Evolutionary conservation across 2,797 vertebrate species (phyloP).

Genomic region (Holocentrus rufus): DNA sequence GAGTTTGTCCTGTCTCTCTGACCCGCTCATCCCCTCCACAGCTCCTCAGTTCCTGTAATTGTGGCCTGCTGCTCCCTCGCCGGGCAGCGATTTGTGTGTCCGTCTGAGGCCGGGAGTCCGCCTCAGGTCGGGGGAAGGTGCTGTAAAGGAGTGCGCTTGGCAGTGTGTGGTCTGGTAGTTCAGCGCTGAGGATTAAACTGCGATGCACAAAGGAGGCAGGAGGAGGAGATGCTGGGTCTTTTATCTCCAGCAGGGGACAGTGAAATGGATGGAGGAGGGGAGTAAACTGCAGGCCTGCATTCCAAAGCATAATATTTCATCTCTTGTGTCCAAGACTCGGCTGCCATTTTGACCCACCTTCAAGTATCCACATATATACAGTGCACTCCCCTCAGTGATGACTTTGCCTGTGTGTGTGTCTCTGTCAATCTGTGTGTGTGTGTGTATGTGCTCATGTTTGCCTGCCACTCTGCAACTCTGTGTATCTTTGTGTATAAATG

Average conservation of each 20-base stretch:
- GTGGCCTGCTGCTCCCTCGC: constrained; percentile 13
- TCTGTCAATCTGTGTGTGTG: constrained; percentile 31
- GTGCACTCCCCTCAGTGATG: constrained; percentile 21
- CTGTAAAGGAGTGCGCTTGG: background rate
- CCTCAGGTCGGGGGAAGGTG: background rate
- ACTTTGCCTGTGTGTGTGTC: constrained; percentile 2
- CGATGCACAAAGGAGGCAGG: constrained; percentile 6
- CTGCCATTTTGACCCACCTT: constrained; percentile 59
- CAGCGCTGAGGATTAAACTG: constrained; percentile 10
- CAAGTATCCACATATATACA: constrained; percentile 1
- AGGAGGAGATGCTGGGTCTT: background rate
- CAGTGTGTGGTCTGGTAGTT: constrained; percentile 12
- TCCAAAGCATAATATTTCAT: constrained; percentile 40
- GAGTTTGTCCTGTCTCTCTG: constrained; percentile 7
- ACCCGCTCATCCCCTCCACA: background rate
- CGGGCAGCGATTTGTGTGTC: constrained; percentile 14
- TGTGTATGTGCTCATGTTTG: constrained; percentile 26
- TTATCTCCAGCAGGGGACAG: constrained; percentile 16
- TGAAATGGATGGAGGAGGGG: constrained; percentile 12
- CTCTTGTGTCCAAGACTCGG: constrained; percentile 28
- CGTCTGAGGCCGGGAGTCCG: background rate
- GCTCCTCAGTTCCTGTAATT: constrained; percentile 23
- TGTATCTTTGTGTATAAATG: constrained; percentile 25
- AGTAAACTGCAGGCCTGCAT: constrained; percentile 25
- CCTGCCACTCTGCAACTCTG: background rate